phyloP scores from a whole-genome alignment of 2,888 invertebrate genomes.

The Catocala nupta region DNA sequence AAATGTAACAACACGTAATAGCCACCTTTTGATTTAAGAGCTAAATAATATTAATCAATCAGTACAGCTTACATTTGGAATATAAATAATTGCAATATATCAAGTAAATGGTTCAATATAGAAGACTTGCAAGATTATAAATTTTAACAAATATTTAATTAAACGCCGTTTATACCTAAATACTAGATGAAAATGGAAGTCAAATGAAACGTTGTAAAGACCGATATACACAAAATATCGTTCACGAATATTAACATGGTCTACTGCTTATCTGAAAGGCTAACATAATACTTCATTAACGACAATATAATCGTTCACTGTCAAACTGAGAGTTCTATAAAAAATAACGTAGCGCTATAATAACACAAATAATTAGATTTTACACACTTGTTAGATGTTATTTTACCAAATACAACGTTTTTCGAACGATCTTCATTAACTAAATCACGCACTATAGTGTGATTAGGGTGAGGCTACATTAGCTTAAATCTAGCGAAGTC shows the following conservation, averaged over 20 bases:
- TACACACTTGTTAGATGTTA: conserved; percentile 65
- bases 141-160: too few relatives aligned
- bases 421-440: conserved; percentile 71
- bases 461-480: conserved; percentile 14
- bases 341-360: conserved; percentile 47
- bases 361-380: conserved; percentile 63
- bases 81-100: too few relatives aligned
- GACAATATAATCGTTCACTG: conserved; percentile 54
- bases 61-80: too few relatives aligned
- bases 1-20: too few relatives aligned
- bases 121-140: too few relatives aligned
- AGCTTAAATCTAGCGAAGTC: conserved; percentile 22
- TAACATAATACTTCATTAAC: conserved; percentile 30
- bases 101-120: too few relatives aligned
- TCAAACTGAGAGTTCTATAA: conserved; percentile 37
- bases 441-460: conserved; percentile 64
- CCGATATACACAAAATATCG: conserved; percentile 10
- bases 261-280: neutral
- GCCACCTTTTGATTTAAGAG: too few relatives aligned
- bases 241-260: conserved; percentile 14
- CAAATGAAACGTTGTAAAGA: neutral
- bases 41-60: too few relatives aligned
- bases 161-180: too few relatives aligned
- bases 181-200: too few relatives aligned
- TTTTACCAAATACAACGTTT: conserved; percentile 69